These are phyloP conservation scores for Macroramphosus scolopax DNA, from an alignment of 2,797 vertebrate species.

Conservation along the genomic window DNA sequence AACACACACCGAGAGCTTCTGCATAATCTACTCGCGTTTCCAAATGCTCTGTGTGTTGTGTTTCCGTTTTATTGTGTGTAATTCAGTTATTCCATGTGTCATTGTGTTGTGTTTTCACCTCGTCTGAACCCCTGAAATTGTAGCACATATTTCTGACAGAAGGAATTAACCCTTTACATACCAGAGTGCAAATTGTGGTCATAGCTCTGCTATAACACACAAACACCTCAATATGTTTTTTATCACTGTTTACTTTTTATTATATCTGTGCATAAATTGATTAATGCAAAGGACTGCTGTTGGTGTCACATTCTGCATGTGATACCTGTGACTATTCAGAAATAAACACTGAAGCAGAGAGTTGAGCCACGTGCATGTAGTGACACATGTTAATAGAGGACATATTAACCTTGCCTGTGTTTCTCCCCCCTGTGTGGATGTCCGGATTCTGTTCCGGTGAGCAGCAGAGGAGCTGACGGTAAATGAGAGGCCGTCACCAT, in stretches of 20 bases:
- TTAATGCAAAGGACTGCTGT: no score
- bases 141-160: not conserved
- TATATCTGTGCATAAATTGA: no score
- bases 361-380: not conserved
- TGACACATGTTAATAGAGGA: slow-evolving; percentile 29
- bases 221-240: no score
- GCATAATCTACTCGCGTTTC: no score
- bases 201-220: no score
- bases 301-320: not conserved
- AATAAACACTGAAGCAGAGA: no score
- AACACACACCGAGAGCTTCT: not conserved
- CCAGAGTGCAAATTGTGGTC: no score
- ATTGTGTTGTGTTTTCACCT: slow-evolving; percentile 37
- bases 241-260: no score
- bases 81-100: no score
- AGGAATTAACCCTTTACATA: no score
- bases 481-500: slow-evolving; percentile 85
- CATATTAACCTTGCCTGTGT: slow-evolving; percentile 48
- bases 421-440: slow-evolving; percentile 38
- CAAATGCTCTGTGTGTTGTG: not conserved
- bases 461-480: slow-evolving; percentile 74
- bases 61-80: slow-evolving; percentile 1
- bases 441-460: slow-evolving; percentile 42
- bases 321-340: not conserved
- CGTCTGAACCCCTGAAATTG: not conserved